Evolutionary conservation across 1,140 invertebrate species (phyloP).

Genomic region (Drosophila jambulina): DNA sequence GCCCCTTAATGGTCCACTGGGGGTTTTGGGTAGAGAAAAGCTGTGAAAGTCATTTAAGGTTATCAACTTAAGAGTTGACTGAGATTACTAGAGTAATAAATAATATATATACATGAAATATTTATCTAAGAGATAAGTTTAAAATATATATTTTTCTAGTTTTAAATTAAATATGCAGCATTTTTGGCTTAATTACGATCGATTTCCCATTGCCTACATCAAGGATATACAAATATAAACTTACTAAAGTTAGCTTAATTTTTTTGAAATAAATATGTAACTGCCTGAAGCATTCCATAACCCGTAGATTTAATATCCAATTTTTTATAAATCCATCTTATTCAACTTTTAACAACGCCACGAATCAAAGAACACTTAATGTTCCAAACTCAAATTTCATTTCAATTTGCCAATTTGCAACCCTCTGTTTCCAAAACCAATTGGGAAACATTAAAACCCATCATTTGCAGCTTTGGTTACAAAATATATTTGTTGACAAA

Average conservation of each 20-base stretch:
- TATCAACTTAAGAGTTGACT: background rate
- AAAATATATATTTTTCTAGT: too few relatives aligned
- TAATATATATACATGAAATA: background rate
- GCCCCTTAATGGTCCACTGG: constrained; percentile 20
- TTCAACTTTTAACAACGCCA: background rate
- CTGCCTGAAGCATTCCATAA: background rate
- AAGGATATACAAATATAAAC: too few relatives aligned
- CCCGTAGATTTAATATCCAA: background rate
- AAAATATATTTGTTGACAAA: constrained; percentile 82
- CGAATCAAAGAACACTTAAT: constrained; percentile 67
- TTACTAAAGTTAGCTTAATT: background rate
- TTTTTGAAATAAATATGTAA: background rate
- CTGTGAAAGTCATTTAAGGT: constrained; percentile 42
- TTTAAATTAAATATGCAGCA: too few relatives aligned
- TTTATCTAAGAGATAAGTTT: too few relatives aligned
- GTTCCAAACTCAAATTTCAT: constrained; percentile 62
- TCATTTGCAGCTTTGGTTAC: constrained; percentile 83
- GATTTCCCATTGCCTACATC: too few relatives aligned
- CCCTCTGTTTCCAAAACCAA: constrained; percentile 33
- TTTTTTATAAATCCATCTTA: constrained; percentile 3
- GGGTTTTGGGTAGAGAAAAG: background rate
- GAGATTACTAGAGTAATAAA: background rate
- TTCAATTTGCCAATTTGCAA: constrained; percentile 46
- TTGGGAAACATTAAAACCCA: constrained; percentile 78
- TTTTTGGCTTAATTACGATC: too few relatives aligned